Base-by-base conservation (phyloP, 2,113 vertebrate genomes). In the Chlamydotis undulata region DNA sequence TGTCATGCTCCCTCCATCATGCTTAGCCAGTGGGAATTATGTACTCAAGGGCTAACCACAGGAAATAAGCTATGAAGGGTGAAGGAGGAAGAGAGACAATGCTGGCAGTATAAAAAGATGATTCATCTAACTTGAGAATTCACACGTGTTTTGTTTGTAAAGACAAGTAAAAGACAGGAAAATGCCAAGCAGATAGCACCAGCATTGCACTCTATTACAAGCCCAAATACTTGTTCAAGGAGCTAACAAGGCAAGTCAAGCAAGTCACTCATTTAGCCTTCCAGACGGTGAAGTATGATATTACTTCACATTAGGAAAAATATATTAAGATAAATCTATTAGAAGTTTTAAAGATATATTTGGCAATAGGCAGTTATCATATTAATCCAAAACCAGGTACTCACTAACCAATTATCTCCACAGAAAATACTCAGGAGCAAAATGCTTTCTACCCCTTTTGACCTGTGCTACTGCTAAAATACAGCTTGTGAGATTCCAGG, bases 1-100 rank as follows among this genome's bases (percentile, higher is more conserved):
- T 9, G 6, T 52, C 49, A 53, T 0, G 0, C 10, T 63, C 47
- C 24, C 49, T 65, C 50, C 50, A 49, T 10, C 60, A 12, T 1
- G 22, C 64, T 79, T 10, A n/a, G 25, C 47, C 83, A 57, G 23
- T 1, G 3, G 49, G 35, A 94, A 73, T 47, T 16, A 28, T 0
- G 8, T 1, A 65, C 28, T 14, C 43, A 28, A 63, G 28, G 69
- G 24, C 63, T 75, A 69, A 52, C 53, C 57, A 69, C 24, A 41
- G 25, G 45, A 89, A 91, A 77, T 26, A 33, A 68, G 26, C 84
- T 69, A 6, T 7, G 28, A 77, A 71, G 26, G 50, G 7, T 29
- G 43, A 87, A 76, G 43, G n/a, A 85, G 25, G 43, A 79, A 78
- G 56, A 73, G 13, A 75, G 7, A 90, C 35, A 87, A 56, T 22